Conservation (phyloP, 2,888 invertebrate species). For the Ectropis crepuscularia region DNA sequence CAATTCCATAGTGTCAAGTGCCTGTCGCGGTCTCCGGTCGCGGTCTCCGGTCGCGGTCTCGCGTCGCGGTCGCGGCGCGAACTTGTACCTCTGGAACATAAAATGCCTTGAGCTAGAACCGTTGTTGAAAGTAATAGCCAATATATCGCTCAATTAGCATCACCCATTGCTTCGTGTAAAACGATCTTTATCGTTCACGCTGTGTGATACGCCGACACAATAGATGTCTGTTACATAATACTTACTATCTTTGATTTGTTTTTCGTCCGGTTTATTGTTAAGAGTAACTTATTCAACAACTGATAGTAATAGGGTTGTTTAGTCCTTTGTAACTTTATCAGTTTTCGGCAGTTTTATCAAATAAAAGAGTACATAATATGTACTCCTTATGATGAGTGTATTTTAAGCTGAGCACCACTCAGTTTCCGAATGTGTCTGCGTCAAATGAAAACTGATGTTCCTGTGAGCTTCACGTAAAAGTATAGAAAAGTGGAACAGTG, state of each 20-base stretch:
- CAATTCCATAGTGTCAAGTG: too few species aligned
- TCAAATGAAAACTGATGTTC: too few species aligned
- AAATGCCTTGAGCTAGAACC: conserved; percentile 4
- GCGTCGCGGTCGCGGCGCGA: too few species aligned
- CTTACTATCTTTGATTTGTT: conserved; percentile 43
- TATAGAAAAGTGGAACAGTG: too few species aligned
- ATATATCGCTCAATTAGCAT: conserved; percentile 38
- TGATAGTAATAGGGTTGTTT: conserved; percentile 30
- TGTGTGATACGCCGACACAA: conserved; percentile 52
- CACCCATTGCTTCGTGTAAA: conserved; percentile 41
- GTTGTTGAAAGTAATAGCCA: conserved; percentile 27
- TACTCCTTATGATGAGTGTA: too few species aligned
- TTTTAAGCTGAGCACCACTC: too few species aligned
- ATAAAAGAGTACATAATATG: too few species aligned
- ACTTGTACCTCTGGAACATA: not conserved
- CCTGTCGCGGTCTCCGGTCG: too few species aligned
- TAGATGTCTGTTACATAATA: conserved; percentile 51
- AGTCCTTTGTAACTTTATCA: not conserved
- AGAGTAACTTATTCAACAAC: conserved; percentile 45
- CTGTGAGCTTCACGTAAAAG: too few species aligned
- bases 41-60: too few species aligned
- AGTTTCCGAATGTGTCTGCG: too few species aligned
- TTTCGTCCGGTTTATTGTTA: conserved; percentile 49
- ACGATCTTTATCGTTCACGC: conserved; percentile 57
- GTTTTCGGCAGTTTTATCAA: not conserved